A percentile compares a stretch with the other conserved stretches of the same genome.
These are phyloP conservation scores for Microhierax caerulescens DNA, from an alignment of 2,797 vertebrate species.

Conservation along the genomic window DNA sequence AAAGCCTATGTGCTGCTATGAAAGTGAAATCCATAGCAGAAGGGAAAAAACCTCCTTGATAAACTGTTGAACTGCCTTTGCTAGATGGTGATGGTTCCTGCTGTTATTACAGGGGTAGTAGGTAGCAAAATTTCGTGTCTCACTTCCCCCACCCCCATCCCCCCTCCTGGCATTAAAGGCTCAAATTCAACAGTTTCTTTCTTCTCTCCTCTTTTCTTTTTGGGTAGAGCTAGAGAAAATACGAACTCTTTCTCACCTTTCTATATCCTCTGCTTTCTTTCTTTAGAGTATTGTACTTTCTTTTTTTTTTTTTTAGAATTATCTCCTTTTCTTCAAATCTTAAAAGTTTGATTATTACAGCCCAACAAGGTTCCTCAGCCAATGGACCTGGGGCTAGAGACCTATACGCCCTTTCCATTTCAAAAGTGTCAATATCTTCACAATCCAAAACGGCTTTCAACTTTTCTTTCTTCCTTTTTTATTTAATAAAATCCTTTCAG, in stretches of 20 bases:
- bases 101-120: conserved; percentile 31
- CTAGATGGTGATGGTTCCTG: background rate
- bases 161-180: conserved; percentile 13
- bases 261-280: conserved; percentile 43
- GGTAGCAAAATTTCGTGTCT: conserved; percentile 28
- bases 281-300: conserved; percentile 45
- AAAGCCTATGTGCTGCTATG: background rate
- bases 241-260: conserved; percentile 59
- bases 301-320: conserved; percentile 58
- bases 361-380: conserved; percentile 45
- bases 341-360: conserved; percentile 62
- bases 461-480: conserved; percentile 27
- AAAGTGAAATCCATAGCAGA: background rate
- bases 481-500: background rate
- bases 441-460: conserved; percentile 54
- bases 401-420: conserved; percentile 46
- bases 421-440: conserved; percentile 56
- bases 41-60: background rate
- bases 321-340: conserved; percentile 46
- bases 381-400: conserved; percentile 21
- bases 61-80: background rate
- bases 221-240: conserved; percentile 30
- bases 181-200: conserved; percentile 57
- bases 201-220: conserved; percentile 52
- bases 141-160: background rate